phyloP scores from a whole-genome alignment of 2,888 invertebrate species.

The Meiosimyza decipiens region DNA sequence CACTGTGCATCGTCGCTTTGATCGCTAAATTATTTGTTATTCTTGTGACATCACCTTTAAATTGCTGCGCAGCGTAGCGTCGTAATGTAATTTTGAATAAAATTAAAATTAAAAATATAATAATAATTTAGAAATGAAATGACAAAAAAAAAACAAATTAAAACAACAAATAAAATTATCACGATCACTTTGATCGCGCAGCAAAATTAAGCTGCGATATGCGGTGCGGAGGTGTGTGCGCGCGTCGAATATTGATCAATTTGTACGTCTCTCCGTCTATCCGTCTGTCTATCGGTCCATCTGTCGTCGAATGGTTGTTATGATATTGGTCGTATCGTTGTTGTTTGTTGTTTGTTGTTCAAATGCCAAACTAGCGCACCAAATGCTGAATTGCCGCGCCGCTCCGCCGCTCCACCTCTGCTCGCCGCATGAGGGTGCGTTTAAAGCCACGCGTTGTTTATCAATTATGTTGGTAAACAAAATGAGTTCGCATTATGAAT shows the following conservation, averaged over 20 bases:
- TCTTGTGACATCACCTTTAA: slow-evolving; percentile 32
- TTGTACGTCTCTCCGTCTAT: not conserved
- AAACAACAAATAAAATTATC: slow-evolving; percentile 20
- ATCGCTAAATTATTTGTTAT: slow-evolving; percentile 25
- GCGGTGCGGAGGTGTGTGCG: slow-evolving; percentile 35
- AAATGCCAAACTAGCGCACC: too few species aligned
- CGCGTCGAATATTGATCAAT: slow-evolving; percentile 36
- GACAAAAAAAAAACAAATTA: not conserved
- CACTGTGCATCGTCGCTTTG: not conserved
- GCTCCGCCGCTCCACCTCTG: too few species aligned
- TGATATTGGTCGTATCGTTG: too few species aligned
- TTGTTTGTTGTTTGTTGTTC: too few species aligned
- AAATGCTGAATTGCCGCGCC: too few species aligned
- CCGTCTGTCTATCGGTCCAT: not conserved
- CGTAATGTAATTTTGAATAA: slow-evolving; percentile 29
- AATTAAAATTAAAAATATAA: slow-evolving; percentile 24
- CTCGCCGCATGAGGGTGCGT: slow-evolving; percentile 18
- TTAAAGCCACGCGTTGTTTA: slow-evolving; percentile 26
- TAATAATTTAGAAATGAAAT: slow-evolving; percentile 7
- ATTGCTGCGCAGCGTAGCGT: slow-evolving; percentile 20
- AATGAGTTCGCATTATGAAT: slow-evolving; percentile 40
- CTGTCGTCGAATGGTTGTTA: slow-evolving; percentile 13
- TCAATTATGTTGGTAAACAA: slow-evolving; percentile 42
- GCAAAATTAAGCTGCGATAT: not conserved
- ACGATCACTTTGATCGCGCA: slow-evolving; percentile 17